phyloP scores from a whole-genome alignment of 2,797 vertebrate species.

The Cirrhinus molitorella region DNA sequence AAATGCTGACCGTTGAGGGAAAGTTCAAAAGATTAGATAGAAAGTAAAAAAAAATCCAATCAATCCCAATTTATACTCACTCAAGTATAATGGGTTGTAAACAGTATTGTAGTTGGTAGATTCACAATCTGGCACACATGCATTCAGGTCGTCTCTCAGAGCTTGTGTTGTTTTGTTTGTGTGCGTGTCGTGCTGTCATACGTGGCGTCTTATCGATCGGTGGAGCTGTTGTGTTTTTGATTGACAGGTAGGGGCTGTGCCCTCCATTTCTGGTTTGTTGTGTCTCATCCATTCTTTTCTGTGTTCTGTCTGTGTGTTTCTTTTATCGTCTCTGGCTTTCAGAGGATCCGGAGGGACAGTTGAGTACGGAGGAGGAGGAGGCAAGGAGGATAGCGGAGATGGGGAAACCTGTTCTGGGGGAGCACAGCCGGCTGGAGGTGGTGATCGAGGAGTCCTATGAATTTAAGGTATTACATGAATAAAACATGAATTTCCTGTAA shows the following conservation, averaged over 20 bases:
- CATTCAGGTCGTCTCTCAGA: conserved; percentile 31
- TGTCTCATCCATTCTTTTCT: background rate
- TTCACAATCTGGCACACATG: background rate
- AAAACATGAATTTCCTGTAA: no score
- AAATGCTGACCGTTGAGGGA: background rate
- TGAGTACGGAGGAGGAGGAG: conserved; percentile 88
- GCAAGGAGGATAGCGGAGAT: conserved; percentile 90
- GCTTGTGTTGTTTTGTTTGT: conserved; percentile 3
- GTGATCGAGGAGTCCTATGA: conserved; percentile 95
- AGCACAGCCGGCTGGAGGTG: conserved; percentile 89
- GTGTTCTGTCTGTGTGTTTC: background rate
- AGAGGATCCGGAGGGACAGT: conserved; percentile 84
- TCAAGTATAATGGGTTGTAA: background rate
- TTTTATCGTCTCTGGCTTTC: conserved; percentile 18
- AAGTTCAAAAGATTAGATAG: conserved; percentile 12
- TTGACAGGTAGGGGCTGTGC: conserved; percentile 28
- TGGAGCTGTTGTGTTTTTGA: conserved; percentile 33
- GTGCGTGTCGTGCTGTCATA: conserved; percentile 16
- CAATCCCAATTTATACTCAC: background rate
- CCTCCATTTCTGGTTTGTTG: background rate
- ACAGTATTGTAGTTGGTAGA: background rate
- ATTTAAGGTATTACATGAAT: conserved; percentile 84
- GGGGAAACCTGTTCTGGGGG: conserved; percentile 91
- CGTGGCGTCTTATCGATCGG: background rate
- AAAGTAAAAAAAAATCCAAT: background rate